Base-by-base conservation (phyloP, 2,888 invertebrate genomes). In the Pterostichus madidus region DNA sequence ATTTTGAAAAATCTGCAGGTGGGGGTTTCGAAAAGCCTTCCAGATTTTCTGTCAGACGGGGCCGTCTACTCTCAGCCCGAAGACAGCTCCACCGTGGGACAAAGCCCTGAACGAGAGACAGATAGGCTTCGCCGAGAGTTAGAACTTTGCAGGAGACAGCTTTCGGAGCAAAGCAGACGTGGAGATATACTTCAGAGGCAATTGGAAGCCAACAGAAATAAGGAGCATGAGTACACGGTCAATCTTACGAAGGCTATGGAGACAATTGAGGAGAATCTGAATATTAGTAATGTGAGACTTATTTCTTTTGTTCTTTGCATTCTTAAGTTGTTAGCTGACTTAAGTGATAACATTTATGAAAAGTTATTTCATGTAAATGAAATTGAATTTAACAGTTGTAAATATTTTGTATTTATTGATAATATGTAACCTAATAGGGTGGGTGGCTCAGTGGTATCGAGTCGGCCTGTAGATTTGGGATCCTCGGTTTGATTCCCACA, bases 21-120 rank as follows among this genome's bases (percentile, higher is more conserved):
- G 31, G 91, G 89, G 56, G 90, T 91, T 49, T 91, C 92, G 73
- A 92, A 93, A 88, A 92, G 92, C 85, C 89, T 95, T 84, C 95
- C 95, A 1, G 95, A 95, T 86, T 95, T 95, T 87, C 90, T 95
- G 39, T 94, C 94, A 1, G 95, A 95, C 86, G 94, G 94, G 5
- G 94, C 94, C 17, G 93, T 91, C 86, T 91, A 89, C 85, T 89
- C 89, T 78, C 87, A 89, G 71, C 87, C 86, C 73, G 87, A 87
- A 84, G 86, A 86, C 44, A 87, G 86, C 46, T 85, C 85, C 76
- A 84, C 84, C 5, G 82, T 84, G 7, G 85, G 84, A n/a, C 87
- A 87, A 61, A 89, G 87, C 83, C 88, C 88, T 5, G 88, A 88
- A 84, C 86, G 87, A 75, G 89, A 89, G 83, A 90, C 90, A 85